These are phyloP conservation scores for Ecliptopera silaceata DNA, from an alignment of 2,888 invertebrate genomes.

Conservation along the genomic window DNA sequence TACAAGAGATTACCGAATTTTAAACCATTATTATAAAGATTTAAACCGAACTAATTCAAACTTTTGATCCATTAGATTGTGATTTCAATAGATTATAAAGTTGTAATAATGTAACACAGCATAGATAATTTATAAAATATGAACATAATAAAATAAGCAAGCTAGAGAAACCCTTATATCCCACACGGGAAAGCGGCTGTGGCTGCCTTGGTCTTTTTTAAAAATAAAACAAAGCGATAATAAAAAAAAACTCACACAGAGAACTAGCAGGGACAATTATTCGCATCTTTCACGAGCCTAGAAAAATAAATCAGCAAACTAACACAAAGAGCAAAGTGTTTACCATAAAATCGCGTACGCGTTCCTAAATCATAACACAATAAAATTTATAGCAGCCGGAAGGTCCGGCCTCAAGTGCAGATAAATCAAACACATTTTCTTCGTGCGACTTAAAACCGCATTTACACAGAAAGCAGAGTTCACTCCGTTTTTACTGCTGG, in stretches of 20 bases:
- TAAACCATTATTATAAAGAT: constrained; percentile 14
- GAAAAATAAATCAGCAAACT: constrained; percentile 68
- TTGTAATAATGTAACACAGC: too few relatives aligned
- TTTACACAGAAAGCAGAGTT: constrained; percentile 2
- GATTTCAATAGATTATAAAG: too few relatives aligned
- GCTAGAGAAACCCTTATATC: too few relatives aligned
- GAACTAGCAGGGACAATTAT: background rate
- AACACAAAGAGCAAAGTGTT: constrained; percentile 79
- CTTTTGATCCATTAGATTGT: too few relatives aligned
- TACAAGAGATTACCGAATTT: constrained; percentile 19
- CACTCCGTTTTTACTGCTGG: too few relatives aligned
- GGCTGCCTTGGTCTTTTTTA: too few relatives aligned
- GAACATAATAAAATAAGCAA: background rate
- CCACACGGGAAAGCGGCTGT: too few relatives aligned
- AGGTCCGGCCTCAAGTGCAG: constrained; percentile 81
- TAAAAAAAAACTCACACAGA: background rate
- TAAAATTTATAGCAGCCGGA: constrained; percentile 81
- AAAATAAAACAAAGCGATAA: too few relatives aligned
- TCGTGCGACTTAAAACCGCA: constrained; percentile 64
- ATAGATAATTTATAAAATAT: too few relatives aligned
- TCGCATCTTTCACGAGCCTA: constrained; percentile 35
- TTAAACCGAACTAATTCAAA: background rate
- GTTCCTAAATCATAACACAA: constrained; percentile 81
- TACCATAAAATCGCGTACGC: constrained; percentile 80
- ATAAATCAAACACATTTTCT: constrained; percentile 81